Conservation (phyloP, 2,113 vertebrate genomes). For the Sigmodon hispidus region DNA sequence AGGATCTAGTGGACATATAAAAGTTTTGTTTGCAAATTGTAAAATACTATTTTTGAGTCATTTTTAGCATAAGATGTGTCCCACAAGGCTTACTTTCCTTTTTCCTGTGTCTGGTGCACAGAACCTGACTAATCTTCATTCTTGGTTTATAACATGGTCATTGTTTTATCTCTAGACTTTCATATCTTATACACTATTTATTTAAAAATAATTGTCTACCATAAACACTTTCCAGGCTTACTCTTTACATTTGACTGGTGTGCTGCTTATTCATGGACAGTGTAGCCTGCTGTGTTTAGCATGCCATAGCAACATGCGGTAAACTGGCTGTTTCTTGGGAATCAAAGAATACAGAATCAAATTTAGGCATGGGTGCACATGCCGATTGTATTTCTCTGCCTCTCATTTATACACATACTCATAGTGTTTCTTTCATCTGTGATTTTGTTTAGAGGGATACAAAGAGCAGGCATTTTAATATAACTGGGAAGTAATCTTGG, state of each 20-base stretch:
- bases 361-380: neutral
- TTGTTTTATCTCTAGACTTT: neutral
- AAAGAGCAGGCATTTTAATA: conserved; percentile 25
- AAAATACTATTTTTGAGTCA: conserved; percentile 32
- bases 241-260: conserved; percentile 14
- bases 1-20: neutral
- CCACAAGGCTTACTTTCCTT: neutral
- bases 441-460: conserved; percentile 56
- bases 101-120: neutral
- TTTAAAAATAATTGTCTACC: neutral
- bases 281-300: neutral
- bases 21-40: conserved; percentile 1
- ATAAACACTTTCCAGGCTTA: neutral
- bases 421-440: neutral
- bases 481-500: conserved; percentile 10
- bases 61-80: neutral
- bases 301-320: neutral
- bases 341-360: neutral
- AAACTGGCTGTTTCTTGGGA: conserved; percentile 8
- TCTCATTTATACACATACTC: neutral
- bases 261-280: neutral
- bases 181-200: neutral
- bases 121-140: conserved; percentile 22
- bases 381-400: neutral
- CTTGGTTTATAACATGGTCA: conserved; percentile 27